Evolutionary conservation across 2,797 vertebrate genomes (phyloP), one percentile per base, ranked within the genome.

Genomic region (Phalanger gymnotis): DNA sequence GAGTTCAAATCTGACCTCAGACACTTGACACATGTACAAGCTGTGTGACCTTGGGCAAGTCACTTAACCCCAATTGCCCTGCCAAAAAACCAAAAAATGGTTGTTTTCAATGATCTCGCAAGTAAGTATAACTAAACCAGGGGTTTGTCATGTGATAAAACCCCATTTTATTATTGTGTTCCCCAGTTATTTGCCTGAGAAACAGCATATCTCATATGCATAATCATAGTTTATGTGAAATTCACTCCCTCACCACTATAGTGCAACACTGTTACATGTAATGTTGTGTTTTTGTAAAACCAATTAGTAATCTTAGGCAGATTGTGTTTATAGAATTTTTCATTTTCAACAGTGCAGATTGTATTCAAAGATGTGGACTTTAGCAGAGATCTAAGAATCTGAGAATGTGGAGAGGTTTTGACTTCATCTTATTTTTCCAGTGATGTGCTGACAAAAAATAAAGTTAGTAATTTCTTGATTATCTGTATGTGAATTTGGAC

Each of bases 361-460:
- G 19, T 73, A 73, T 40, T 73, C 16, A 73, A 73, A 73, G 66
- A 66, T 66, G 34, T 66, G 5, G 34, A 16, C 14, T 66, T 66
- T 12, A 19, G 34, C 5, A n/a, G 34, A n/a, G 61, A 40, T 73
- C n/a, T 81, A 81, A 73, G 66, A 73, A 73, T 40, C 0, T 19
- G 66, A 73, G n/a, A 40, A 19, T n/a, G 5, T 66, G 14, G 61
- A 66, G 34, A 66, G 34, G 34, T 25, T 81, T 81, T 81, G 19
- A 81, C n/a, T 81, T 40, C 19, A 81, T 40, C 7, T 2, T 22
- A 9, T 40, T 81, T 81, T 40, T 22, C 13, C n/a, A 40, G 25
- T 47, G 66, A 54, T 2, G 27, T 54, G 58, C 40, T 92, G 25
- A 56, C 10, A 95, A 96, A 95, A 97, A 96, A 90, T 28, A 73